Percentiles rank a stretch among this genome's conserved stretches.
phyloP scores from a whole-genome alignment of 2,113 vertebrate species.

The Herpetotheres cachinnans region DNA sequence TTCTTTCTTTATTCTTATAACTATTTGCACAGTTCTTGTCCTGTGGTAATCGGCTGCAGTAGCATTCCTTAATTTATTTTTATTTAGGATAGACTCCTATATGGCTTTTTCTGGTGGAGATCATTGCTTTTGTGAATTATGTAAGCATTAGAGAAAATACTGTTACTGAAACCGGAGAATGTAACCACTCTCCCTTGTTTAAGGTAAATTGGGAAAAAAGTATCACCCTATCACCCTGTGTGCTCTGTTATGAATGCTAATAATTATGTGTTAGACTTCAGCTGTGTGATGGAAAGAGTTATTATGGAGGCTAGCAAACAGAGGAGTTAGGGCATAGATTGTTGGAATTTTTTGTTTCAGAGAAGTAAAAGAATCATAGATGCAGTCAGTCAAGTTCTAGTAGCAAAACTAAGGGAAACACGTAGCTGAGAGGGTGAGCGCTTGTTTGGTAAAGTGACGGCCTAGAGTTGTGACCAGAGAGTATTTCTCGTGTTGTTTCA shows the following conservation, averaged over 20 bases:
- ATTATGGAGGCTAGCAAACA: neutral
- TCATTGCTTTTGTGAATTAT: neutral
- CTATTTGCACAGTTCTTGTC: neutral
- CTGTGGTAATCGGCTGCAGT: neutral
- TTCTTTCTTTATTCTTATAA: neutral
- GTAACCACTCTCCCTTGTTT: neutral
- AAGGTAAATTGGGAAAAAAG: neutral
- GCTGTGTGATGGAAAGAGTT: neutral
- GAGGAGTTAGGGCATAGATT: neutral
- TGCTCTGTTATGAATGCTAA: neutral
- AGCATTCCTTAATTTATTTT: neutral
- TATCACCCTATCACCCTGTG: neutral
- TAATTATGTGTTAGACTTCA: neutral
- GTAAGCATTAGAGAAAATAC: neutral
- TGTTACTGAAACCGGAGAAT: neutral
- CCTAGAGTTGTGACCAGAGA: neutral
- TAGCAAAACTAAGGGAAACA: neutral
- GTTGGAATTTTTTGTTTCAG: neutral
- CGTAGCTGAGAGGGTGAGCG: fast-evolving
- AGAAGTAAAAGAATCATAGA: neutral
- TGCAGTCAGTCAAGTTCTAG: neutral
- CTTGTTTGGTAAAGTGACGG: neutral
- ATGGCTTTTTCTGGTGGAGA: neutral
- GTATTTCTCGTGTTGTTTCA: neutral
- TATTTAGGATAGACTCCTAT: neutral